Percentiles rank a stretch among this genome's conserved stretches.
Evolutionary conservation across 2,113 vertebrate genomes (phyloP).

Genomic region (Abramis brama): DNA sequence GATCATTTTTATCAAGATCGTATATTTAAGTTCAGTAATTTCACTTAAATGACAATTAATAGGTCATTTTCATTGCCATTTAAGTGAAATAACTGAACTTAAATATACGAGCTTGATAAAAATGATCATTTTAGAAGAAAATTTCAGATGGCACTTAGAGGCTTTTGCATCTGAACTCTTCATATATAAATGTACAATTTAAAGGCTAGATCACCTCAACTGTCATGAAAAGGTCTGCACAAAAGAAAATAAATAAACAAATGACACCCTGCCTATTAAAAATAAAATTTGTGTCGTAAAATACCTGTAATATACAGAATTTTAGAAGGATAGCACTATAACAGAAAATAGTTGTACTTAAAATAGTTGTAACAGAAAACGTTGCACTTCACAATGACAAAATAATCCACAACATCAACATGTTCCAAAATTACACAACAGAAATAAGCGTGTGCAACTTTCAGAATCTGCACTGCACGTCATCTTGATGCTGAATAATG

Average conservation of each 20-base stretch:
- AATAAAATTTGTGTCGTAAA: background rate
- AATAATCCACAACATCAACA: conserved; percentile 19
- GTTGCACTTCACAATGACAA: background rate
- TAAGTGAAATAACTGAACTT: no score
- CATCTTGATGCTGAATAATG: conserved; percentile 34
- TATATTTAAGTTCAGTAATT: no score
- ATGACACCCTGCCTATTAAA: background rate
- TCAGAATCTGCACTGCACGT: conserved; percentile 31
- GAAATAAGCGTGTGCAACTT: conserved; percentile 4
- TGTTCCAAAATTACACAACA: conserved; percentile 15
- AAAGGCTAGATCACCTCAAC: background rate
- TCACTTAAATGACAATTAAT: no score
- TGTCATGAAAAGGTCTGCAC: background rate
- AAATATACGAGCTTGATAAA: no score
- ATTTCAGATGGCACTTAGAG: no score
- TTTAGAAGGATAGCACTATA: background rate
- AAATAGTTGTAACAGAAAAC: no score
- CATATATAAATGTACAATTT: background rate
- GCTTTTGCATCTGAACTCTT: no score
- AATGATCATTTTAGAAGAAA: no score
- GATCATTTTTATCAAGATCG: no score
- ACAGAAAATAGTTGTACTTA: background rate
- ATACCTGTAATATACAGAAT: background rate
- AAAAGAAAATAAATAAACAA: background rate
- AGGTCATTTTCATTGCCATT: no score